Conservation (phyloP, 1,140 invertebrate genomes). For the Ridgeia piscesae region DNA sequence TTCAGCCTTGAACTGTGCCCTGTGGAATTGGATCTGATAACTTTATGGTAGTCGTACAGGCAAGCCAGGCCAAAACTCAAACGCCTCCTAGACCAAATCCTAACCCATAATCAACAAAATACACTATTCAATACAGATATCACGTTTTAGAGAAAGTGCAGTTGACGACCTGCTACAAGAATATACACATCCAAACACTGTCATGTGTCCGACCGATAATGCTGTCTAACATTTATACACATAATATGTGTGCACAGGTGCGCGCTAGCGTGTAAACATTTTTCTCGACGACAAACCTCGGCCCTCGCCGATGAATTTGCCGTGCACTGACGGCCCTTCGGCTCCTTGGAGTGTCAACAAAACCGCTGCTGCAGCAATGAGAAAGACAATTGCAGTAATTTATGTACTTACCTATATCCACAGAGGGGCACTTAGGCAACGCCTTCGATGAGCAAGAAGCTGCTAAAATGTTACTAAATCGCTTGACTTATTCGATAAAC, state of each 20-base stretch:
- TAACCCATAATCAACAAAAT: too few species aligned
- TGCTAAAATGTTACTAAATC: neutral
- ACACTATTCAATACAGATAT: too few species aligned
- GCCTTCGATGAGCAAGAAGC: neutral
- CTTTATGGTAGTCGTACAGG: too few species aligned
- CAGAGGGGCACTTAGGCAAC: neutral
- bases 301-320: neutral
- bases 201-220: neutral
- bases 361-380: neutral
- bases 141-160: neutral
- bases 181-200: neutral
- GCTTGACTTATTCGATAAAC: constrained; percentile 5
- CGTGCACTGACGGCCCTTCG: neutral
- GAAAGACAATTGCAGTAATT: neutral
- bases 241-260: neutral
- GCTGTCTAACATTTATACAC: neutral
- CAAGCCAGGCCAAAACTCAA: too few species aligned
- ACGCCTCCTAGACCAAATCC: too few species aligned
- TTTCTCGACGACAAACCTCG: neutral
- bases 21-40: too few species aligned
- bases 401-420: neutral
- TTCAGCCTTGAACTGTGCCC: too few species aligned
- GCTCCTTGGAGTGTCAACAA: neutral
- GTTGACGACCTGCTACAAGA: neutral
- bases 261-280: neutral